Evolutionary conservation across 2,888 invertebrate genomes (phyloP).

Genomic region (Trichopoda pennipes): DNA sequence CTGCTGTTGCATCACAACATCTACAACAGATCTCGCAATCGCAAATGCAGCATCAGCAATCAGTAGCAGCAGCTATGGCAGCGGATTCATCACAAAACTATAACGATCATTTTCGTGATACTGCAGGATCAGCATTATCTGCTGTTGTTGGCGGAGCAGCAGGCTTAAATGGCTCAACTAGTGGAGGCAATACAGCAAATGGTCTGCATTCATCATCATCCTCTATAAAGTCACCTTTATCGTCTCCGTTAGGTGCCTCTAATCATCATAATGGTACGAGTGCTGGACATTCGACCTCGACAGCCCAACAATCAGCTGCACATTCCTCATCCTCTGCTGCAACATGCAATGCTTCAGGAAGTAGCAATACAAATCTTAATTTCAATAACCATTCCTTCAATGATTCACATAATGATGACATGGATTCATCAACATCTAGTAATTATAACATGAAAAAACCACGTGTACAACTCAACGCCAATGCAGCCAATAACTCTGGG

Average conservation of each 20-base stretch:
- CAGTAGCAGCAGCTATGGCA: conserved; percentile 74
- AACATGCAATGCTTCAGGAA: conserved; percentile 37
- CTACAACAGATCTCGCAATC: conserved; percentile 77
- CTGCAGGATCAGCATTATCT: conserved; percentile 60
- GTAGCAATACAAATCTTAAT: conserved; percentile 43
- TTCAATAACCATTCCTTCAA: conserved; percentile 64
- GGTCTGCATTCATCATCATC: conserved; percentile 79
- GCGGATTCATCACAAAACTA: conserved; percentile 75
- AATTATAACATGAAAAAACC: conserved; percentile 77
- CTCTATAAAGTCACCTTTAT: conserved; percentile 79
- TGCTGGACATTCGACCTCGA: conserved; percentile 58
- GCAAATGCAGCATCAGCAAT: conserved; percentile 72
- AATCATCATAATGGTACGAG: conserved; percentile 68
- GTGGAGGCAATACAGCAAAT: conserved; percentile 27
- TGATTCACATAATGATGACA: conserved; percentile 71
- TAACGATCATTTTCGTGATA: conserved; percentile 75
- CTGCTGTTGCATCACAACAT: conserved; percentile 78
- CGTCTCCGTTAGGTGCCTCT: conserved; percentile 74
- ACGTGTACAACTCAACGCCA: conserved; percentile 74
- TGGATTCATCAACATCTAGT: conserved; percentile 74
- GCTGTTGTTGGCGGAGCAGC: conserved; percentile 35
- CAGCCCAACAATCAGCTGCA: conserved; percentile 61
- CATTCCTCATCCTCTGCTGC: conserved; percentile 74
- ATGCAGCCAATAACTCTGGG: conserved; percentile 27
- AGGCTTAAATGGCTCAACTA: conserved; percentile 67